Conservation (phyloP, 1,140 invertebrate genomes). For the Drosophila setifemur region DNA sequence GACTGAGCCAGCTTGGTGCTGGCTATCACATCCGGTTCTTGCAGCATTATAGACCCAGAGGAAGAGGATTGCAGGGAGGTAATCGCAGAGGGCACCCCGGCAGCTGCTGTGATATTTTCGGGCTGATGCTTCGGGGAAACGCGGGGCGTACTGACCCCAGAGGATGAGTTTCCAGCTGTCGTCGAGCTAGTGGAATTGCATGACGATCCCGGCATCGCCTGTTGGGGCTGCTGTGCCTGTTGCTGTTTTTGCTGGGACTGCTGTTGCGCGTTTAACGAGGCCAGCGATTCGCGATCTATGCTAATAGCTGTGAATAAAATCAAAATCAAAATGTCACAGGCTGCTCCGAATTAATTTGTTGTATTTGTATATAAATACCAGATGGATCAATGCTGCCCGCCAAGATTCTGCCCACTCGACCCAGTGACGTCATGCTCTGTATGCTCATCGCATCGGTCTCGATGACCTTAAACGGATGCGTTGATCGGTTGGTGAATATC, state of each 20-base stretch:
- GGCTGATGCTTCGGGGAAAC: slow-evolving; percentile 47
- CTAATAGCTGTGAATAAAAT: slow-evolving; percentile 56
- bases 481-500: slow-evolving; percentile 84
- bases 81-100: not conserved
- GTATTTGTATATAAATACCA: slow-evolving; percentile 47
- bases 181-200: slow-evolving; percentile 21
- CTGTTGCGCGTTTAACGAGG: slow-evolving; percentile 66
- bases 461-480: slow-evolving; percentile 91
- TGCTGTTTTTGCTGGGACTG: slow-evolving; percentile 46
- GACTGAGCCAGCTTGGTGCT: slow-evolving; percentile 90
- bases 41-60: slow-evolving; percentile 82
- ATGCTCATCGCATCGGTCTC: slow-evolving; percentile 93
- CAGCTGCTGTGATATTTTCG: not conserved
- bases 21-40: slow-evolving; percentile 96
- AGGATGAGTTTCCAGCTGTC: slow-evolving; percentile 18
- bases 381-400: slow-evolving; percentile 86
- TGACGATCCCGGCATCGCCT: slow-evolving; percentile 23
- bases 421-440: slow-evolving; percentile 93
- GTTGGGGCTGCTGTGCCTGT: slow-evolving; percentile 44
- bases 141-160: slow-evolving; percentile 23
- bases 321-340: slow-evolving; percentile 5
- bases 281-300: slow-evolving; percentile 76
- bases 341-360: slow-evolving; percentile 4
- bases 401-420: slow-evolving; percentile 89
- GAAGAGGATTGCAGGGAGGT: not conserved